Percentiles rank a stretch among this genome's conserved stretches.
Conservation (phyloP, 2,113 vertebrate species). For the Sarotherodon lohbergeri region DNA sequence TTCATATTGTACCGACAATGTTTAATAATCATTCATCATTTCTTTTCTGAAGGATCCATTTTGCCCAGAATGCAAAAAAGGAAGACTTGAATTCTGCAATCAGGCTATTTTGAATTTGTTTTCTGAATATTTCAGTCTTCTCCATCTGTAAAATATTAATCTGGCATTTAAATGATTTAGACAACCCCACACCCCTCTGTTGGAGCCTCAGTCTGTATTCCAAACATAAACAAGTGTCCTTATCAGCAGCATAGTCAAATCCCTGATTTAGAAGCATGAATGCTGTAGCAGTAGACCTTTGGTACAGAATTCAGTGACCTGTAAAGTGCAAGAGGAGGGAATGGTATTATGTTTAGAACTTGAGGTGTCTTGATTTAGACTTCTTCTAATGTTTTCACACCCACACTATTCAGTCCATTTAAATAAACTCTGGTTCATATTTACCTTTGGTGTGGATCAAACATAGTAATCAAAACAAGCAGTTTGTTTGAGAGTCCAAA, state of each 20-base stretch:
- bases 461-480: background rate
- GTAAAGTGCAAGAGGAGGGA: background rate
- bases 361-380: background rate
- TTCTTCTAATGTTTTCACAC: background rate
- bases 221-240: background rate
- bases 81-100: background rate
- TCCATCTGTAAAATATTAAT: constrained; percentile 9
- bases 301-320: background rate
- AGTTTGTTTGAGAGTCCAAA: background rate
- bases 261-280: background rate
- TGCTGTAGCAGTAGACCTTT: background rate
- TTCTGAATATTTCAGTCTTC: background rate
- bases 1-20: background rate
- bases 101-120: background rate
- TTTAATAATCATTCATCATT: background rate
- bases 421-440: background rate
- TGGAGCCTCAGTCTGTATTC: background rate
- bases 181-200: background rate
- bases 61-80: background rate
- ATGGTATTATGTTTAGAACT: background rate
- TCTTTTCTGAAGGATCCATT: background rate
- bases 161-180: constrained; percentile 17
- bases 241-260: background rate
- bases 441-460: background rate
- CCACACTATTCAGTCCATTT: background rate